phyloP scores from a whole-genome alignment of 2,113 vertebrate species.

The Telmatochromis bifrenatus region DNA sequence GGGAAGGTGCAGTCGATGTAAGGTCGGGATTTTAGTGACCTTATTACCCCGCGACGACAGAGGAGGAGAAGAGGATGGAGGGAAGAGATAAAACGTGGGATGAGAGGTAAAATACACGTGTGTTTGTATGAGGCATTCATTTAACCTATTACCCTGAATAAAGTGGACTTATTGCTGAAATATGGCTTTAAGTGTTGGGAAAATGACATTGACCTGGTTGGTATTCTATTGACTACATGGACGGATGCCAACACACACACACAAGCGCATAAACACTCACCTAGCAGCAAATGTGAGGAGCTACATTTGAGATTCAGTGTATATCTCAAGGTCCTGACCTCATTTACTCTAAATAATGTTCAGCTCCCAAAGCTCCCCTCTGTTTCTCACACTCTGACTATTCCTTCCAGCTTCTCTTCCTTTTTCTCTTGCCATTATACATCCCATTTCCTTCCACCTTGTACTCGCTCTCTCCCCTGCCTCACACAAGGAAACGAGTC shows the following conservation, averaged over 20 bases:
- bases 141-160: background rate
- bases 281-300: constrained; percentile 8
- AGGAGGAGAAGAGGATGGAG: background rate
- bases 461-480: background rate
- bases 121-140: background rate
- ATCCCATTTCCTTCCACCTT: background rate
- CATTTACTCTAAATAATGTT: constrained; percentile 70
- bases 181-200: background rate
- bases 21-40: constrained; percentile 32
- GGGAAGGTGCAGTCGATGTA: constrained; percentile 20
- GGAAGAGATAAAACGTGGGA: background rate
- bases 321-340: constrained; percentile 68
- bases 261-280: background rate
- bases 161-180: background rate
- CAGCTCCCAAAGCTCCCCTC: constrained; percentile 45
- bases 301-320: constrained; percentile 59
- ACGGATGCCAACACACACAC: background rate
- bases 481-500: background rate
- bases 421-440: background rate
- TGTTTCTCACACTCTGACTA: constrained; percentile 6
- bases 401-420: background rate
- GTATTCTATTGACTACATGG: constrained; percentile 20
- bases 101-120: background rate
- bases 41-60: background rate
- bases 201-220: constrained; percentile 31